phyloP scores from a whole-genome alignment of 2,888 invertebrate species.

The Diaprepes abbreviatus region DNA sequence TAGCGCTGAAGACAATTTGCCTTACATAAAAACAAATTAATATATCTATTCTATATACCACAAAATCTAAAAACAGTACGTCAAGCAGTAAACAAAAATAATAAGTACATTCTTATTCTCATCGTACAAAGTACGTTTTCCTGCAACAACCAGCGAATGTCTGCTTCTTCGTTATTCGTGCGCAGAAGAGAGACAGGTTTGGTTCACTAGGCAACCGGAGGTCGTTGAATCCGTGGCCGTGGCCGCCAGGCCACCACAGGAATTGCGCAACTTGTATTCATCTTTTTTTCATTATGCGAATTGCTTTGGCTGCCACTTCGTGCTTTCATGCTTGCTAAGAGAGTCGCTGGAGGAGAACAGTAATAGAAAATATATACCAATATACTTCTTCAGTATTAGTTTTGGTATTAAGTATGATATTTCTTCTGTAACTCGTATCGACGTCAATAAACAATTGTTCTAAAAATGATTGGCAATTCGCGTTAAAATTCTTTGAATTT shows the following conservation, averaged over 20 bases:
- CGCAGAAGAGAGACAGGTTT: conserved; percentile 60
- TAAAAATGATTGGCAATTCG: no score
- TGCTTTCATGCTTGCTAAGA: conserved; percentile 15
- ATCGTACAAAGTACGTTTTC: conserved; percentile 6
- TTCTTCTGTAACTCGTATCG: no score
- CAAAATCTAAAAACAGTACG: no score
- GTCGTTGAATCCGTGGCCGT: conserved; percentile 66
- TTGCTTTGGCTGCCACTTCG: conserved; percentile 11
- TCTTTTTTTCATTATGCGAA: conserved; percentile 17
- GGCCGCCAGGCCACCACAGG: conserved; percentile 52
- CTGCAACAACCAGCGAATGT: conserved; percentile 14
- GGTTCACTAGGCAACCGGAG: conserved; percentile 69
- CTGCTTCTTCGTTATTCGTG: conserved; percentile 14
- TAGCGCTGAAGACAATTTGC: no score
- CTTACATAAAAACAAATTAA: no score
- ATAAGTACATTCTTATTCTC: not conserved
- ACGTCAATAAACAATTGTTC: no score
- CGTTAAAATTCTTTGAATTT: no score
- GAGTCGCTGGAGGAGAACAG: conserved; percentile 15
- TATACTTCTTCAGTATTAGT: no score
- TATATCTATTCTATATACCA: no score
- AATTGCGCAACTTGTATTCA: conserved; percentile 56
- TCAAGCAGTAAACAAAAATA: not conserved
- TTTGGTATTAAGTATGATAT: no score
- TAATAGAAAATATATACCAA: not conserved